A percentile compares a stretch with the other conserved stretches of the same genome.
phyloP scores from a whole-genome alignment of 2,113 vertebrate genomes.

The Ceyx cyanopectus region DNA sequence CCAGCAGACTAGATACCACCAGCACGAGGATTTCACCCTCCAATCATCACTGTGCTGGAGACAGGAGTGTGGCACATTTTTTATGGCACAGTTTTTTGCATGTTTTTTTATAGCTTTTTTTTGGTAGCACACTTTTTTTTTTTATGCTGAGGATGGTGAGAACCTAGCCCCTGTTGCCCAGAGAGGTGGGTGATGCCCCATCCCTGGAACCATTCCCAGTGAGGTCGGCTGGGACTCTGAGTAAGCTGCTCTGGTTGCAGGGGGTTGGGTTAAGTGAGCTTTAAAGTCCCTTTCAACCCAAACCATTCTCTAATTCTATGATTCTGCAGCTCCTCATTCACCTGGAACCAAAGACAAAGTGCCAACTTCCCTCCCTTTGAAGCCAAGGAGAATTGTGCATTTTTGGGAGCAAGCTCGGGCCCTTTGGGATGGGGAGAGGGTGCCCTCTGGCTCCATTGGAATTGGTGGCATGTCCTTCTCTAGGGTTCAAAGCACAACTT shows the following conservation, averaged over 20 bases:
- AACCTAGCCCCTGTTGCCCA: not conserved
- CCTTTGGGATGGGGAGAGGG: not conserved
- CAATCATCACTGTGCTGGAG: rapidly evolving
- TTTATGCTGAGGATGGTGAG: not conserved
- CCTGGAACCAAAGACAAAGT: not conserved
- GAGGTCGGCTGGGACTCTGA: not conserved
- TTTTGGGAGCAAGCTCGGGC: not conserved
- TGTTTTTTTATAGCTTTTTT: not conserved
- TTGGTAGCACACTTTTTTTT: not conserved
- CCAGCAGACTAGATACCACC: no score
- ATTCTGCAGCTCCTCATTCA: not conserved
- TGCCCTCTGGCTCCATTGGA: not conserved
- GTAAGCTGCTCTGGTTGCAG: not conserved
- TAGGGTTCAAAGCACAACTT: not conserved
- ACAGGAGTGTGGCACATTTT: rapidly evolving
- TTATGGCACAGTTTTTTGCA: not conserved
- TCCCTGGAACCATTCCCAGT: not conserved
- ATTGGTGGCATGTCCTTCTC: not conserved
- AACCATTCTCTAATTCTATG: not conserved
- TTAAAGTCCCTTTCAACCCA: not conserved
- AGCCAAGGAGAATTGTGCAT: not conserved
- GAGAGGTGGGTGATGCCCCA: not conserved
- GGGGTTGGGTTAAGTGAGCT: not conserved
- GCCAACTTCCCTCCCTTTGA: not conserved
- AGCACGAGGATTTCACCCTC: not conserved